Evolutionary conservation across 2,888 invertebrate genomes (phyloP).

Genomic region (Metellina segmentata): DNA sequence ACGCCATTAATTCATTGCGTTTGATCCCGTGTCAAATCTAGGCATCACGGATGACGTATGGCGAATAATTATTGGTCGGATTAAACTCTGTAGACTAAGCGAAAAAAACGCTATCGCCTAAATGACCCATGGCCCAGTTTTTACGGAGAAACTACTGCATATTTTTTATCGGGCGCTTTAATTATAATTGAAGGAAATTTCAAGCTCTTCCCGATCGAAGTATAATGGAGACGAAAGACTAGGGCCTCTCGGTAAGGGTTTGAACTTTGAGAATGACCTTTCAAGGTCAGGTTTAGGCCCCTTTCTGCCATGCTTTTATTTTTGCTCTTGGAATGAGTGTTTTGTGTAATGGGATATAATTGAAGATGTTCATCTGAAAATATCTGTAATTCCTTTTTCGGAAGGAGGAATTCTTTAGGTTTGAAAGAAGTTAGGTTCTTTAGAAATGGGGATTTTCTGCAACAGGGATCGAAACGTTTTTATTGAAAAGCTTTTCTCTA

Average conservation of each 20-base stretch:
- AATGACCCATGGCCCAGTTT: slow-evolving; percentile 39
- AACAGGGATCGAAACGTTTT: not conserved
- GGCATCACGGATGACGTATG: slow-evolving; percentile 47
- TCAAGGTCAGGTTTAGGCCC: slow-evolving; percentile 54
- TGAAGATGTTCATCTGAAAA: slow-evolving; percentile 21
- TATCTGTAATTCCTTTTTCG: slow-evolving; percentile 42
- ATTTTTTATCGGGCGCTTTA: slow-evolving; percentile 36
- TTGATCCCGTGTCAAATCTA: slow-evolving; percentile 1
- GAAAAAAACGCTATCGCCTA: not conserved
- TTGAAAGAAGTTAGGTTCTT: not conserved
- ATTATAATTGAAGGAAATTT: slow-evolving; percentile 66
- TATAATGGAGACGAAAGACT: slow-evolving; percentile 14
- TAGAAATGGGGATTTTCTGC: not conserved
- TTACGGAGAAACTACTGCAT: slow-evolving; percentile 17
- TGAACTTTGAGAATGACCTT: slow-evolving; percentile 26
- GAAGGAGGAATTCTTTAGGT: slow-evolving; percentile 13
- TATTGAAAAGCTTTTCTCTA: not conserved
- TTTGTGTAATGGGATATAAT: slow-evolving; percentile 54
- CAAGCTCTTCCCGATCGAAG: not conserved
- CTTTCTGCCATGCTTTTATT: slow-evolving; percentile 25
- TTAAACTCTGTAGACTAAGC: not conserved
- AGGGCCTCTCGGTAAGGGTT: slow-evolving; percentile 9
- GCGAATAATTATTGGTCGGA: slow-evolving; percentile 43
- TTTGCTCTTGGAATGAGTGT: slow-evolving; percentile 22
- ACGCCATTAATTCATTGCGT: slow-evolving; percentile 63